Evolutionary conservation across 2,113 vertebrate species (phyloP), one percentile per base, ranked within the genome.

Genomic region (Lepus americanus): DNA sequence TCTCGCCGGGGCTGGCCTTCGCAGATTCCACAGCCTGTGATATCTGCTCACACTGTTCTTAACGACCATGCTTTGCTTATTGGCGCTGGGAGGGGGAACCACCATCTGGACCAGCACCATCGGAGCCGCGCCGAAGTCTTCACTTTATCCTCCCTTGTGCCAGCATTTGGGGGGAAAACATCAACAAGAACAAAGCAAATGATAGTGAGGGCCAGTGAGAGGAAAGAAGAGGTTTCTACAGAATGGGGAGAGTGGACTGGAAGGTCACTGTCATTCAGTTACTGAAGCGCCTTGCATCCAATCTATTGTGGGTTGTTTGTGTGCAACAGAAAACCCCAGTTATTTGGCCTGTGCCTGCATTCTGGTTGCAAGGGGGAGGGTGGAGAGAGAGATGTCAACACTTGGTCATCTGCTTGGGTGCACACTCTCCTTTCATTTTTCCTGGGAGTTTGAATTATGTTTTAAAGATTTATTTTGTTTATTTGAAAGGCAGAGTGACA

Each of bases 11-110:
- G 70, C 81, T 72, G 81, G 77, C 79, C 83, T 79, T 61, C 77
- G 12, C 33, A 59, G 95, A 67, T 70, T 90, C 87, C 73, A 79
- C 51, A 90, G 85, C 92, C 53, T 22, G 25, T 44, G 69, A n/a
- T 94, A 74, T 79, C 87, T 91, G 93, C 83, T 94, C 91, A 89
- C 49, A 87, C 94, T 84, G 80, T 88, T 95, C 93, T 94, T 92
- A 91, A 95, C 0, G 76, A 79, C 92, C 87, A 59, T 0, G 22
- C n/a, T 78, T 95, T 63, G 89, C 90, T 96, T 61, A 63, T 39
- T 93, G 94, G 95, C 87, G 73, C 61, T 59, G n/a, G 73, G 86
- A 94, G 93, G 95, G 91, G 95, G 86, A 92, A 44, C 90, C 89
- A 3, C 93, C 87, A 94, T 95, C 97, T 97, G 95, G n/a, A 95